Evolutionary conservation across 2,888 invertebrate genomes (phyloP).

Genomic region (Microchrysa polita): DNA sequence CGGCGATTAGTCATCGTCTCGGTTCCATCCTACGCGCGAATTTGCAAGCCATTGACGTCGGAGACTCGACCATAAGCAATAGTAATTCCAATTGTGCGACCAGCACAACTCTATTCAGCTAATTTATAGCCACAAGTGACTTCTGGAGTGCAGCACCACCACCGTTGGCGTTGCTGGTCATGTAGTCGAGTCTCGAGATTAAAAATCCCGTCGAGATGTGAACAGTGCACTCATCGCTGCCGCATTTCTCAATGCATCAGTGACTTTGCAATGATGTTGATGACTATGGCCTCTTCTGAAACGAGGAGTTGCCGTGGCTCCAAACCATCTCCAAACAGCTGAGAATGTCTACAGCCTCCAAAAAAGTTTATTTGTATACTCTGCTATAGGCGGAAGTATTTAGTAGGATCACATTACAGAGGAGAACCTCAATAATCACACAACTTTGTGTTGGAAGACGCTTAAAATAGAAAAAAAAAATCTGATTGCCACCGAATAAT

Average conservation of each 20-base stretch:
- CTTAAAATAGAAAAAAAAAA: conserved; percentile 34
- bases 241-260: too few relatives aligned
- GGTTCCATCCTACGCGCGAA: conserved; percentile 17
- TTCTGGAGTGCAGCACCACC: conserved; percentile 10
- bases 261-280: not conserved
- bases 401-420: conserved; percentile 21
- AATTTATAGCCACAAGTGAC: conserved; percentile 29
- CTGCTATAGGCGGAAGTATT: conserved; percentile 2
- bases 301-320: not conserved
- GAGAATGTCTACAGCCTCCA: not conserved
- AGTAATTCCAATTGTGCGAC: not conserved
- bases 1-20: conserved; percentile 23
- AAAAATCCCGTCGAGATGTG: not conserved
- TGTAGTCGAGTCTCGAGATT: too few relatives aligned
- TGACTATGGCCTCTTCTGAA: too few relatives aligned
- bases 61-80: not conserved
- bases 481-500: conserved; percentile 7
- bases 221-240: not conserved
- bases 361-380: not conserved
- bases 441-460: not conserved
- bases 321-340: conserved; percentile 3
- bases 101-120: conserved; percentile 10
- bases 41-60: not conserved
- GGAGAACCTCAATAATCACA: not conserved
- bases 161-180: conserved; percentile 26